Evolutionary conservation across 2,888 invertebrate species (phyloP), one percentile per base, ranked within the genome.

Genomic region (Agelastica alni): DNA sequence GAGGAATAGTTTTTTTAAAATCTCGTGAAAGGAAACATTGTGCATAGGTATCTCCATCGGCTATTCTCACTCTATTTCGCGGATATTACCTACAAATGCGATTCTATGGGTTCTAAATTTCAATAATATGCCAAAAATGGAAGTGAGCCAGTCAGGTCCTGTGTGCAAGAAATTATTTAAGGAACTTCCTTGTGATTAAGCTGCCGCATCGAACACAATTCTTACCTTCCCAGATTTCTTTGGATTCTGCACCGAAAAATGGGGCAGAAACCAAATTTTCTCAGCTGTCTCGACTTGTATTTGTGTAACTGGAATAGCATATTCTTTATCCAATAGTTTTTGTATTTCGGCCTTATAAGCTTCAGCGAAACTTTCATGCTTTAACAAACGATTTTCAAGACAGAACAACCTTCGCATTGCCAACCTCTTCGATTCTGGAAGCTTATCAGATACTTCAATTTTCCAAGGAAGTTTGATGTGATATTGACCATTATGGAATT

Each of bases 61-160:
- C 9, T 10, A 46, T 46, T 20, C 10, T 10, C 2, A 46, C 36
- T 18, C 32, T 18, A 34, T 45, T 34, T 45, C 45, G 4, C 9
- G 4, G 6, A 45, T 45, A 18, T 34, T 18, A 13, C 14, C 45
- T n/a, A n/a, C 45, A 20, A 45, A 45, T 20, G 45, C 45, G 12
- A 34, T 34, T 20, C 13, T 31, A 18, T 20, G 10, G 9, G n/a
- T 13, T 16, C 16, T n/a, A 7, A 44, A 44, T 16, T 14, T 31
- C n/a, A 31, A n/a, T 10, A 44, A 2, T 10, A 31, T 17, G 5
- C 32, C 30, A n/a, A 32, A 30, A 4, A 44, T 5, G 3, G 45
- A 44, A 10, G 28, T 12, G n/a, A 44, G 12, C n/a, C 28, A 12
- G 31, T 44, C 39, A 5, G 18, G 39, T 2, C 18, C 6, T 6